Evolutionary conservation across 2,888 invertebrate species (phyloP).

Genomic region (Tenthredo distinguenda): DNA sequence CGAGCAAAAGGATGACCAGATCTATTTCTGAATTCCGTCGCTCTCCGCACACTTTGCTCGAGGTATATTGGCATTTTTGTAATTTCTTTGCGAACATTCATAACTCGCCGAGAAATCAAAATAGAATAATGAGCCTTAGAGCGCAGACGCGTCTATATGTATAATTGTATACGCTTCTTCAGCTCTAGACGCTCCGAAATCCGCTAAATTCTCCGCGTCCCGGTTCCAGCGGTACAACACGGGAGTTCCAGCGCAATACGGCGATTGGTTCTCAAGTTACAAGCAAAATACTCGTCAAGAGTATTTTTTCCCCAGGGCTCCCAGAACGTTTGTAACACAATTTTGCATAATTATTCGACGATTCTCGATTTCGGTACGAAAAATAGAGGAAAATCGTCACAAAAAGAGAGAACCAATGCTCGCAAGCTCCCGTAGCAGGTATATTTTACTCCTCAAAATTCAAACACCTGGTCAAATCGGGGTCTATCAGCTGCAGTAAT

Average conservation of each 20-base stretch:
- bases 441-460: background rate
- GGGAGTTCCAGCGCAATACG: background rate
- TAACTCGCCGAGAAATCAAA: constrained; percentile 42
- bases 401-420: background rate
- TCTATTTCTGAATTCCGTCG: constrained; percentile 28
- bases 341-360: background rate
- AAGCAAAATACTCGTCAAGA: background rate
- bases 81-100: constrained; percentile 27
- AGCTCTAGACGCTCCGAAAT: background rate
- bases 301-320: background rate
- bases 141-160: constrained; percentile 25
- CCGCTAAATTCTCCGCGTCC: background rate
- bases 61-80: constrained; percentile 35
- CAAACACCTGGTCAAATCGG: background rate
- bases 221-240: background rate
- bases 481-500: background rate
- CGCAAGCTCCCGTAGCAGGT: background rate
- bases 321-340: background rate
- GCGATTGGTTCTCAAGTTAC: background rate
- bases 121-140: constrained; percentile 31
- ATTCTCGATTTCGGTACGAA: background rate
- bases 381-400: background rate
- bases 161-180: background rate
- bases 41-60: background rate
- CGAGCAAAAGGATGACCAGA: constrained; percentile 5